These are phyloP conservation scores for Copsychus sechellarum DNA, from an alignment of 2,113 vertebrate species.

Conservation along the genomic window DNA sequence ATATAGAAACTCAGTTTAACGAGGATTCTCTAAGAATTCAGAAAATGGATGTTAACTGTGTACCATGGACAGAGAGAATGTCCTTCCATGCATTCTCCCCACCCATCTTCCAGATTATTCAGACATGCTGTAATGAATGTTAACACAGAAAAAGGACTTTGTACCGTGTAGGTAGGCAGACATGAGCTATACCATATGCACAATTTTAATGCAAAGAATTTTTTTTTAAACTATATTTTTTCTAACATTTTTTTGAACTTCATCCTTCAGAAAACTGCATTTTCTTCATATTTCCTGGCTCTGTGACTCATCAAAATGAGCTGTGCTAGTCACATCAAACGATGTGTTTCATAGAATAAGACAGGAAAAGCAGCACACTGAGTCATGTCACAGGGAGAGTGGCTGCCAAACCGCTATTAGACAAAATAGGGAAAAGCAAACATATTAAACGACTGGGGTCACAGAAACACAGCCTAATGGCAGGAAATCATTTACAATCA, in stretches of 20 bases:
- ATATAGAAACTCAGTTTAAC: background rate
- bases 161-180: background rate
- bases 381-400: conserved; percentile 6
- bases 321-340: conserved; percentile 38
- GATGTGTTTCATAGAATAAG: background rate
- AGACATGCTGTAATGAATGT: background rate
- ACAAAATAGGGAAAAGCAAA: background rate
- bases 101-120: background rate
- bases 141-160: background rate
- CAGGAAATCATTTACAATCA: background rate
- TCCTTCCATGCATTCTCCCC: background rate
- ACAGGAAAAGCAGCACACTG: conserved; percentile 22
- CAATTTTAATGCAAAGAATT: background rate
- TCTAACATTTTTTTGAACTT: background rate
- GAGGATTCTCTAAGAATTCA: background rate
- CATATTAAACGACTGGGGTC: background rate
- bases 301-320: conserved; percentile 51
- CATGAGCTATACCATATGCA: background rate
- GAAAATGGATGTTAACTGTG: background rate
- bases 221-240: background rate
- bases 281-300: conserved; percentile 2
- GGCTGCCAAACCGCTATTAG: background rate
- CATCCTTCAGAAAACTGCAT: background rate
- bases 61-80: background rate
- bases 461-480: background rate